Base-by-base conservation (phyloP, 2,113 vertebrate genomes). In the Suncus etruscus region DNA sequence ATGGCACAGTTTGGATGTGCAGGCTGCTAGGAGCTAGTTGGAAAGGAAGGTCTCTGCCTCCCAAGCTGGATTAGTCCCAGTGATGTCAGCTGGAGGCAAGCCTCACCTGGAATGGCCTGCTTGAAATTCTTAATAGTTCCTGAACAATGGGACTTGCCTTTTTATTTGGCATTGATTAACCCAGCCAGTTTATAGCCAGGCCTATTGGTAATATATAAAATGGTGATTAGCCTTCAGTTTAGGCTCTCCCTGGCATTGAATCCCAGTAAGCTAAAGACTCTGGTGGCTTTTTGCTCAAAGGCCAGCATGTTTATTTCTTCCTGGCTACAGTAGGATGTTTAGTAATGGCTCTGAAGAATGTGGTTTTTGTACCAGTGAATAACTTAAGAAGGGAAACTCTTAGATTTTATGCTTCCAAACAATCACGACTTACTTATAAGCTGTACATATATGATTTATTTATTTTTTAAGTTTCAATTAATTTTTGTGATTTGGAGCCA, bases 121-220 rank as follows among this genome's bases (percentile, higher is more conserved):
- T 69, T 86, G 68, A 89, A 70, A 80, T 92, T 70, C 66, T 90
- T 81, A 45, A 54, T 83, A 63, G 45, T n/a, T 91, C 54, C 81
- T 77, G 47, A 84, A 74, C 48, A 87, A 69, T 1, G 29, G 20
- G 0, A 51, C 68, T 83, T 45, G 3, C 12, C 10, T 93, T 86
- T 89, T 70, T 18, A 58, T 69, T 50, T 91, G 86, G 29, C 32
- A 48, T 29, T 78, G 45, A 31, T 10, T 32, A 50, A 31, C 12
- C 47, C 54, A 70, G 45, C 32, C 85, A 80, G 74, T 87, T 85
- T 85, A 6, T 72, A 87, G 48, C 73, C 29, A 39, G 3, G 72
- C 45, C 65, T 77, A 4, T 27, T 82, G 20, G 7, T 73, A 79
- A 22, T 25, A 2, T 86, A 65, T 83, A 75, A 86, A 90, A 68